Conservation (phyloP, 2,888 invertebrate species). For the Ectropis crepuscularia region DNA sequence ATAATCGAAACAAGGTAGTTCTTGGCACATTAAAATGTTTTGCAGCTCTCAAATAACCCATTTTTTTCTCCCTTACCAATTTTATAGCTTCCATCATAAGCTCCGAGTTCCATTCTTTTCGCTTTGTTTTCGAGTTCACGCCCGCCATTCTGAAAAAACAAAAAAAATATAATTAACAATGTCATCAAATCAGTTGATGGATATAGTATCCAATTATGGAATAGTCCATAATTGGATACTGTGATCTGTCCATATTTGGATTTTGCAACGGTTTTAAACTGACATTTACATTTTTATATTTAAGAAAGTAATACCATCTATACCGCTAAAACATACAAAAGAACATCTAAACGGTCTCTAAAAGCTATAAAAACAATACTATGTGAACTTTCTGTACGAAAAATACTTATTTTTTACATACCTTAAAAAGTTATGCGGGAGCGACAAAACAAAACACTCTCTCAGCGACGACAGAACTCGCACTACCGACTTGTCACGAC, state of each 20-base stretch:
- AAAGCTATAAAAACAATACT: too few species aligned
- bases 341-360: too few species aligned
- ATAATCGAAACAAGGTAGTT: constrained; percentile 16
- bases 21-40: constrained; percentile 20
- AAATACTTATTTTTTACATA: too few species aligned
- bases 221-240: constrained; percentile 14
- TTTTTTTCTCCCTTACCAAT: constrained; percentile 25
- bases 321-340: too few species aligned
- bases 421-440: too few species aligned
- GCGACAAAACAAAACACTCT: too few species aligned
- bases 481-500: too few species aligned
- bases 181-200: too few species aligned
- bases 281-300: too few species aligned
- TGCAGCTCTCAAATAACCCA: constrained; percentile 25
- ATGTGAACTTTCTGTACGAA: too few species aligned
- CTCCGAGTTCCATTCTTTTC: neutral
- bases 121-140: neutral
- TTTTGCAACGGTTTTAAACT: neutral
- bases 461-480: too few species aligned
- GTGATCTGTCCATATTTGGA: constrained; percentile 20
- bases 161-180: neutral
- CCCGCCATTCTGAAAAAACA: neutral
- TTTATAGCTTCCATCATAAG: neutral
- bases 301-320: too few species aligned
- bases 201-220: constrained; percentile 2